Percentiles rank a stretch among this genome's conserved stretches.
Evolutionary conservation across 2,888 invertebrate genomes (phyloP).

Genomic region (Calliphora vomitoria): DNA sequence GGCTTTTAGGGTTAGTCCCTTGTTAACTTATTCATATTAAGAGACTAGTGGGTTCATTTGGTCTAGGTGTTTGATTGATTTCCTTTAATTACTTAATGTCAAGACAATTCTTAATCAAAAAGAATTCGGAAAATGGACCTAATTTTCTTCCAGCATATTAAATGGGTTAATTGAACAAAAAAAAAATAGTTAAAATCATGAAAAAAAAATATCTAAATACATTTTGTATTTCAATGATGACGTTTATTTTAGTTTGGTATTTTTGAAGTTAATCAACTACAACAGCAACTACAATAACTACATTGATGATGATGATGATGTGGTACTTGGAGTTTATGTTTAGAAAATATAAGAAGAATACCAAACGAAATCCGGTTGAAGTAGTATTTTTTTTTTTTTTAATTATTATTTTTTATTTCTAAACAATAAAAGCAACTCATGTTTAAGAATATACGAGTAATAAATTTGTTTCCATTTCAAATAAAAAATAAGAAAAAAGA

Average conservation of each 20-base stretch:
- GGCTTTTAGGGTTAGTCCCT: too few species aligned
- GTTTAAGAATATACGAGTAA: not conserved
- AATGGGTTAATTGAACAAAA: constrained; percentile 45
- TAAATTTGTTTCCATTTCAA: not conserved
- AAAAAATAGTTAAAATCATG: constrained; percentile 17
- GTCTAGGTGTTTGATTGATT: too few species aligned
- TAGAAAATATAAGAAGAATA: constrained; percentile 32
- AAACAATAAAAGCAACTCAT: constrained; percentile 31
- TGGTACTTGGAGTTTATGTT: constrained; percentile 30
- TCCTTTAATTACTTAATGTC: too few species aligned
- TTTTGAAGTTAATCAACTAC: constrained; percentile 55
- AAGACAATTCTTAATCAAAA: too few species aligned
- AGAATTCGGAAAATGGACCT: too few species aligned
- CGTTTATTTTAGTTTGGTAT: constrained; percentile 60
- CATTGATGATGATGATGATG: constrained; percentile 10
- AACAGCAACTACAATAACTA: constrained; percentile 15
- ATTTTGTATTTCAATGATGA: constrained; percentile 58
- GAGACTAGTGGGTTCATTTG: too few species aligned
- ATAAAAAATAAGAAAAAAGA: not conserved
- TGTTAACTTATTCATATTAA: too few species aligned
- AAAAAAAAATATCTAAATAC: constrained; percentile 14
- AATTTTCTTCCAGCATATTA: too few species aligned
- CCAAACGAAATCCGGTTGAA: constrained; percentile 62
- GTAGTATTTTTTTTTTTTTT: constrained; percentile 37
- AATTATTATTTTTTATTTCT: constrained; percentile 21